phyloP scores from a whole-genome alignment of 2,113 vertebrate genomes.

The Pseudonaja textilis region DNA sequence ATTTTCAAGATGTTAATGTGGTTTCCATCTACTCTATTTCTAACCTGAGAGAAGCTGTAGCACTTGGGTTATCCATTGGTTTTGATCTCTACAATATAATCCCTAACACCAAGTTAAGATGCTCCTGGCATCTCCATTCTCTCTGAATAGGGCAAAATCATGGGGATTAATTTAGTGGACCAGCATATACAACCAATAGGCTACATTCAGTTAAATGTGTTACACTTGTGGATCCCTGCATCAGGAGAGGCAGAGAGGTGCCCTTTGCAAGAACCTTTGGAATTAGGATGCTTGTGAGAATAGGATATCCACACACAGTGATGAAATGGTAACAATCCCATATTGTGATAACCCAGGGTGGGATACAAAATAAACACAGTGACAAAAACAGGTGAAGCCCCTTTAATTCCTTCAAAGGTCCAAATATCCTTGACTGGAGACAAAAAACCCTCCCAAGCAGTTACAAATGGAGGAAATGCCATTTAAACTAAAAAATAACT shows the following conservation, averaged over 20 bases:
- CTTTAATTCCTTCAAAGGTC: no score
- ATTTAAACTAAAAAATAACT: no score
- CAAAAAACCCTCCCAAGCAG: no score
- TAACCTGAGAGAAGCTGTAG: neutral
- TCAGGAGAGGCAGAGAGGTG: neutral
- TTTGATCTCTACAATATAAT: neutral
- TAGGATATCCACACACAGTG: neutral
- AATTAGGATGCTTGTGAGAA: neutral
- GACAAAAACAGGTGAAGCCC: no score
- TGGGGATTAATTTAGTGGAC: neutral
- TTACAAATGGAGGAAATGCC: no score
- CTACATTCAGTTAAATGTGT: neutral
- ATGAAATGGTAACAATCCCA: neutral
- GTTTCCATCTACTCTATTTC: neutral
- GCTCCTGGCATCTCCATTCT: neutral
- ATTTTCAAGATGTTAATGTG: neutral
- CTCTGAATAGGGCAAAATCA: neutral
- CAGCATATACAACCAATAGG: neutral
- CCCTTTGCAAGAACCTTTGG: neutral
- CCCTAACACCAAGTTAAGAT: neutral
- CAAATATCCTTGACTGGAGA: no score
- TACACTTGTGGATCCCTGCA: neutral
- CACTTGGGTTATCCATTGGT: neutral
- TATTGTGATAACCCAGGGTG: no score
- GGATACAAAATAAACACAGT: no score